Conservation (phyloP, 2,113 vertebrate genomes). For the Macrotis lagotis region DNA sequence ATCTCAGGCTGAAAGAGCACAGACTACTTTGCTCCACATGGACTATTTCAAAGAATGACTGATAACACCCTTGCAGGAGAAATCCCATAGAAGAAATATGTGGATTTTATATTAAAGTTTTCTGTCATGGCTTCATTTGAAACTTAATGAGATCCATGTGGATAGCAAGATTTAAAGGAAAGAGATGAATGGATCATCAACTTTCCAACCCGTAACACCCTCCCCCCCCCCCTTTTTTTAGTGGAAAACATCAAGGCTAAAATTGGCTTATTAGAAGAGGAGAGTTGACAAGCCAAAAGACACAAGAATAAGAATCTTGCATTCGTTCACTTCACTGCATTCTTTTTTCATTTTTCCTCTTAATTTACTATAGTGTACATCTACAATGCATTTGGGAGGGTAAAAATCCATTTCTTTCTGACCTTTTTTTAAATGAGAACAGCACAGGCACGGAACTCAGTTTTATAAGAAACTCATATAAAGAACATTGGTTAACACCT, state of each 20-base stretch:
- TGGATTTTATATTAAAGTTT: conserved; percentile 52
- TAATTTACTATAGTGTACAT: neutral
- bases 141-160: conserved; percentile 55
- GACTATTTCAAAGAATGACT: conserved; percentile 57
- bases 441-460: neutral
- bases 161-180: conserved; percentile 23
- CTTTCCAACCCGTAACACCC: neutral
- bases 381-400: neutral
- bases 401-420: neutral
- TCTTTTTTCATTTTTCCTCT: neutral
- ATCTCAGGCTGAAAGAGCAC: conserved; percentile 49
- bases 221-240: conserved; percentile 14
- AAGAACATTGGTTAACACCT: neutral
- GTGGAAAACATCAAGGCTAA: neutral
- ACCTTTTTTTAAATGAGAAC: neutral
- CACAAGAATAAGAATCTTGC: neutral
- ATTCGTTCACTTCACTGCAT: neutral
- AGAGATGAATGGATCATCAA: conserved; percentile 5
- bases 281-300: neutral
- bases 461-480: neutral
- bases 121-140: conserved; percentile 1
- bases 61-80: conserved; percentile 45
- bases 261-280: conserved; percentile 39
- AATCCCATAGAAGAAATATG: conserved; percentile 44
- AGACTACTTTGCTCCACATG: conserved; percentile 39